Evolutionary conservation across 2,113 vertebrate genomes (phyloP).

Genomic region (Polyodon spathula): DNA sequence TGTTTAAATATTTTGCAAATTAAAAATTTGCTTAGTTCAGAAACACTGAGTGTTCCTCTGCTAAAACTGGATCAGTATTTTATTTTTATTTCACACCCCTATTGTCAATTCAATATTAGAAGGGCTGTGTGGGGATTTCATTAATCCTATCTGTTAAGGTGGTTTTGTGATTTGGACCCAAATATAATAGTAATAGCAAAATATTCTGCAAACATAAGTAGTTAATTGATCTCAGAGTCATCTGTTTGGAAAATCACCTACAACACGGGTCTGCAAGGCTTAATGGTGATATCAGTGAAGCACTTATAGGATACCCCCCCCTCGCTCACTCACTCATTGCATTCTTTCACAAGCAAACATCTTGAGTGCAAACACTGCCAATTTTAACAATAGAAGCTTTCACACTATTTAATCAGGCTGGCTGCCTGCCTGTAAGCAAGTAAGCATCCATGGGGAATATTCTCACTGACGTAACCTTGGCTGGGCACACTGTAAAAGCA

Average conservation of each 20-base stretch:
- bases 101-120: conserved; percentile 35
- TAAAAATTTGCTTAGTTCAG: too few relatives aligned
- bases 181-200: too few relatives aligned
- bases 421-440: conserved; percentile 35
- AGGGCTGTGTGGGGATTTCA: not conserved
- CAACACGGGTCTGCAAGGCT: not conserved
- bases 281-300: not conserved
- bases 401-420: conserved; percentile 45
- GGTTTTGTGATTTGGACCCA: too few relatives aligned
- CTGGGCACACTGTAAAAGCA: conserved; percentile 28
- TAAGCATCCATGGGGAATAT: not conserved
- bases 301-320: conserved; percentile 19
- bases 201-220: too few relatives aligned
- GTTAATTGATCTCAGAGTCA: too few relatives aligned
- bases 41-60: too few relatives aligned
- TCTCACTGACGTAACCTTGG: conserved; percentile 15
- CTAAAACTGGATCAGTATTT: too few relatives aligned
- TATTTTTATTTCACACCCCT: conserved; percentile 25
- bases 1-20: too few relatives aligned
- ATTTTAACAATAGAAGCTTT: conserved; percentile 76
- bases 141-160: too few relatives aligned
- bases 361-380: conserved; percentile 50
- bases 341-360: conserved; percentile 73
- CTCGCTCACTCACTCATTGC: conserved; percentile 49
- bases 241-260: not conserved